Conservation (phyloP, 2,888 invertebrate species). For the Harpalus rufipes region DNA sequence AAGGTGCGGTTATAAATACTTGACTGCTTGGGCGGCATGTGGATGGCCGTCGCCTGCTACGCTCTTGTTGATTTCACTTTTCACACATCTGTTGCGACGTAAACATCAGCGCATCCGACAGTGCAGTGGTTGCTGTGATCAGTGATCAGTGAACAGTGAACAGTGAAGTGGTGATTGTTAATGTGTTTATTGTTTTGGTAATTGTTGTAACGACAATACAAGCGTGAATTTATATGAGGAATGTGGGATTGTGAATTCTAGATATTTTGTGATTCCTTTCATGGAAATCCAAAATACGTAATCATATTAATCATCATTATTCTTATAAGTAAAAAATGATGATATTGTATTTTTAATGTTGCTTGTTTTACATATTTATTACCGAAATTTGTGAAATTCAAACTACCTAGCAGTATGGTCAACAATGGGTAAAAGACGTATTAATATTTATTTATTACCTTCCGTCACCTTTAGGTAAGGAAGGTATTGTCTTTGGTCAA, state of each 20-base stretch:
- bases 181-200: slow-evolving; percentile 23
- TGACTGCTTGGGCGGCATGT: slow-evolving; percentile 52
- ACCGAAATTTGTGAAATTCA: too few species aligned
- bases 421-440: too few species aligned
- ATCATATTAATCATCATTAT: not conserved
- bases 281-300: not conserved
- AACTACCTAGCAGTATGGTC: too few species aligned
- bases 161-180: not conserved
- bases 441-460: too few species aligned
- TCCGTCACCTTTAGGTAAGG: too few species aligned
- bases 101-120: slow-evolving; percentile 19
- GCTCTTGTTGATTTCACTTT: slow-evolving; percentile 60
- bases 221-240: not conserved
- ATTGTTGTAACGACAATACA: not conserved
- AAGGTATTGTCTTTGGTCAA: too few species aligned
- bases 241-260: not conserved
- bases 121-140: slow-evolving; percentile 9
- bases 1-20: slow-evolving; percentile 66
- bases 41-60: slow-evolving; percentile 14
- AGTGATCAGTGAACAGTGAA: not conserved
- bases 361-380: too few species aligned
- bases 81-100: slow-evolving; percentile 60
- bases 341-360: not conserved
- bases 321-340: not conserved
- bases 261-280: not conserved